These are phyloP conservation scores for Periophthalmus modestus DNA, from an alignment of 2,113 vertebrate genomes.

Conservation along the genomic window DNA sequence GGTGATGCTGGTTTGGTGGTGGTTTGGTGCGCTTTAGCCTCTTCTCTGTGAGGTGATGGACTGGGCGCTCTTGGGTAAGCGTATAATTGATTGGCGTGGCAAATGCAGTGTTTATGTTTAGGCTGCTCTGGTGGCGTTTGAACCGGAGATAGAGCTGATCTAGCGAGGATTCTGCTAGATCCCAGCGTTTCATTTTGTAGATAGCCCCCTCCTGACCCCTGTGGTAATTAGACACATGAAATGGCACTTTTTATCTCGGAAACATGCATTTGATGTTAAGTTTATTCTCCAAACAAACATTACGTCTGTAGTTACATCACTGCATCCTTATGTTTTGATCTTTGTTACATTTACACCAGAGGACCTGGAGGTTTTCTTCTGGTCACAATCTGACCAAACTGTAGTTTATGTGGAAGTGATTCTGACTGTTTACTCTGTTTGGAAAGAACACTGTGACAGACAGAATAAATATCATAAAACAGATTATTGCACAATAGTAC, in stretches of 20 bases:
- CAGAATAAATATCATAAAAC: no score
- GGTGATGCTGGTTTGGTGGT: background rate
- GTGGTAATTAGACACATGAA: conserved; percentile 49
- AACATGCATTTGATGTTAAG: conserved; percentile 53
- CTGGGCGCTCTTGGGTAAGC: conserved; percentile 22
- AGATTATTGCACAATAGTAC: background rate
- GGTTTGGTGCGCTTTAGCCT: background rate
- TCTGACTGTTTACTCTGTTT: background rate
- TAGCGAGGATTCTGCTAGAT: conserved; percentile 23
- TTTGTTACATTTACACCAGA: conserved; percentile 19
- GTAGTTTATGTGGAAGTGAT: no score
- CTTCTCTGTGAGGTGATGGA: conserved; percentile 14
- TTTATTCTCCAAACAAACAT: conserved; percentile 25
- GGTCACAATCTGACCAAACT: background rate
- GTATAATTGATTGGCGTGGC: conserved; percentile 28
- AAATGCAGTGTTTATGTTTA: conserved; percentile 55
- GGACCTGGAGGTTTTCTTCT: conserved; percentile 8
- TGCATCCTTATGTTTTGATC: conserved; percentile 40
- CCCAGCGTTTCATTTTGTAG: conserved; percentile 35
- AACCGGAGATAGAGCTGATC: conserved; percentile 58
- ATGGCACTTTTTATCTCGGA: conserved; percentile 29
- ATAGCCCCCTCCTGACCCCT: conserved; percentile 53
- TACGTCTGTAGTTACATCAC: conserved; percentile 27
- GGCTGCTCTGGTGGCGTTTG: conserved; percentile 49
- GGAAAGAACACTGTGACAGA: background rate